Conservation (phyloP, 2,797 vertebrate species). For the Podarcis lilfordi region DNA sequence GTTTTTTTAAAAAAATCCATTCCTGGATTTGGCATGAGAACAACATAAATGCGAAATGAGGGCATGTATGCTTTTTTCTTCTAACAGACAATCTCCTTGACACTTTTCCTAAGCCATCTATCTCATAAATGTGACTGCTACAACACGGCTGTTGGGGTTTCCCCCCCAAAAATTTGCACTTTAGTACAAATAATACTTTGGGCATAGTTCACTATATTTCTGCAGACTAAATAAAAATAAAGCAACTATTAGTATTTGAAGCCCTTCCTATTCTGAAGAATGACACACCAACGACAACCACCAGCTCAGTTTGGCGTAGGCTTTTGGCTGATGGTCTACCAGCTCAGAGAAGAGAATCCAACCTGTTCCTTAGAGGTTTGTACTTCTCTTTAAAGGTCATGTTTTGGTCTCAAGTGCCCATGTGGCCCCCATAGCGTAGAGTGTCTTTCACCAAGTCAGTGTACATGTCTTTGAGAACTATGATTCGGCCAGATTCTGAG, state of each 20-base stretch:
- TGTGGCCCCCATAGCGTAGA: neutral
- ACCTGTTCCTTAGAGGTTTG: neutral
- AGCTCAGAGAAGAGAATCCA: neutral
- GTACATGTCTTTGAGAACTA: no score
- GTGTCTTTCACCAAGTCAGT: no score
- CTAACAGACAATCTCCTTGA: neutral
- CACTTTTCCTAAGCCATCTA: neutral
- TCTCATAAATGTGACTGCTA: neutral
- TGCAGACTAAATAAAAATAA: neutral
- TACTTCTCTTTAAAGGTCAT: neutral
- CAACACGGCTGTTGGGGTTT: neutral
- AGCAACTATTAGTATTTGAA: neutral
- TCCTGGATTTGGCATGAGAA: neutral
- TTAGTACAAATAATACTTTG: neutral
- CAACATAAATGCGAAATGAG: neutral
- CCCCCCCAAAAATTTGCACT: neutral
- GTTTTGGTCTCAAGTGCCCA: neutral
- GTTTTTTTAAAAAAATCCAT: neutral
- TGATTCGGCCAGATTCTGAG: no score
- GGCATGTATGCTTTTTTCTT: neutral
- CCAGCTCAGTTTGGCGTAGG: neutral
- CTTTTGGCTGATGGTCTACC: neutral
- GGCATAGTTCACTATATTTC: neutral
- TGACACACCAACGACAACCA: neutral
- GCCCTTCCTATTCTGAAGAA: neutral